These are phyloP conservation scores for Peribatodes rhomboidaria DNA, from an alignment of 2,888 invertebrate species.

Conservation along the genomic window DNA sequence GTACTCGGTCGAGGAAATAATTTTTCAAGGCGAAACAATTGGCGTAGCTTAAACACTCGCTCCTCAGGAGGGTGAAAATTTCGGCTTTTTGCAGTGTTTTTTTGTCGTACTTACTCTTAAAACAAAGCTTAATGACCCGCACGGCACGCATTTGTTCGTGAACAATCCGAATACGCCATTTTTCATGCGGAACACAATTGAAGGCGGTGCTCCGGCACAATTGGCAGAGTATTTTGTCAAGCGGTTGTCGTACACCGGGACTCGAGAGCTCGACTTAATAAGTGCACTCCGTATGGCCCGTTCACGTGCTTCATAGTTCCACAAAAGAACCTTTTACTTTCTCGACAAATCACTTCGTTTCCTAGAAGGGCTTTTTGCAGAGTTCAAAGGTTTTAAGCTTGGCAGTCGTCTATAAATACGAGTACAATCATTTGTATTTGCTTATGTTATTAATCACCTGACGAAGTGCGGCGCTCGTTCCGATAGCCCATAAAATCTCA, in stretches of 20 bases:
- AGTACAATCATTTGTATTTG: slow-evolving; percentile 48
- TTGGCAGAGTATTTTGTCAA: slow-evolving; percentile 86
- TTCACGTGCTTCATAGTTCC: slow-evolving; percentile 43
- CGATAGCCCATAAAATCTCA: slow-evolving; percentile 81
- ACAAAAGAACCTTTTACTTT: slow-evolving; percentile 33
- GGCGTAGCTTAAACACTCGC: slow-evolving; percentile 72
- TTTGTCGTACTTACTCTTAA: slow-evolving; percentile 82
- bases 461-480: slow-evolving; percentile 66
- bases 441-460: slow-evolving; percentile 78
- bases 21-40: slow-evolving; percentile 72
- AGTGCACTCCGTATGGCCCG: slow-evolving; percentile 74
- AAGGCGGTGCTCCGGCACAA: slow-evolving; percentile 83
- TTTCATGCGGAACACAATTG: slow-evolving; percentile 86
- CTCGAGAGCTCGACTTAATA: slow-evolving; percentile 71
- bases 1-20: slow-evolving; percentile 56
- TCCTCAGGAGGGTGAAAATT: slow-evolving; percentile 75
- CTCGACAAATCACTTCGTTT: slow-evolving; percentile 18
- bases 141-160: slow-evolving; percentile 84
- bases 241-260: slow-evolving; percentile 77
- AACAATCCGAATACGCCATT: slow-evolving; percentile 85
- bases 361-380: neutral
- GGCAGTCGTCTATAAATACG: slow-evolving; percentile 19
- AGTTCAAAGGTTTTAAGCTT: slow-evolving; percentile 8
- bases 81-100: slow-evolving; percentile 75
- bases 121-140: slow-evolving; percentile 86